Percentiles rank a stretch among this genome's conserved stretches.
Evolutionary conservation across 2,113 vertebrate genomes (phyloP).

Genomic region (Catharus bicknelli): DNA sequence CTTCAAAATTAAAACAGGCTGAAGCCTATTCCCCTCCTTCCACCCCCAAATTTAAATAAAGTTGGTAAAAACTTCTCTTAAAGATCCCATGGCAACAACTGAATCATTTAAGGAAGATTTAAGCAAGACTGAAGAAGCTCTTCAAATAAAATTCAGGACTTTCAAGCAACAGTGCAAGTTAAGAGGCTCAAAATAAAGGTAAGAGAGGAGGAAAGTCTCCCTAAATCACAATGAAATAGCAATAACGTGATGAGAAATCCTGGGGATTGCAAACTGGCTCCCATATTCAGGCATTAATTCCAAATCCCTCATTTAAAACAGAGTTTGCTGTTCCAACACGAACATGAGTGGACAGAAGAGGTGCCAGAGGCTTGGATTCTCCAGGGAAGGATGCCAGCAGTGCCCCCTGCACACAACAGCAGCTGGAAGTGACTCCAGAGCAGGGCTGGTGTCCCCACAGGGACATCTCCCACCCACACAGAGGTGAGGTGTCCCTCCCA

Average conservation of each 20-base stretch:
- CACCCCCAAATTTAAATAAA: not conserved
- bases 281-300: not conserved
- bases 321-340: not conserved
- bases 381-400: not conserved
- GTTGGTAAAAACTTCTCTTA: not conserved
- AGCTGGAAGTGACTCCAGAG: not conserved
- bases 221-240: accelerated
- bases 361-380: not conserved
- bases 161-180: not conserved
- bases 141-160: not conserved
- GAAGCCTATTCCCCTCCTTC: not conserved
- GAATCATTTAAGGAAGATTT: not conserved
- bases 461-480: accelerated
- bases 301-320: not conserved
- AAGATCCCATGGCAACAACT: not conserved
- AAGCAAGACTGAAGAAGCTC: not conserved
- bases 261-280: not conserved
- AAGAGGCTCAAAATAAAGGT: not conserved
- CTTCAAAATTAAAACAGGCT: not conserved
- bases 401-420: not conserved
- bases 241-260: not conserved
- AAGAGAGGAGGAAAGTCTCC: not conserved
- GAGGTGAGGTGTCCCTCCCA: not conserved
- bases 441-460: not conserved
- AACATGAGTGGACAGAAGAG: not conserved